phyloP scores from a whole-genome alignment of 92 coral and sea anemone genomes.

The Hydrozoanthus gracilis region DNA sequence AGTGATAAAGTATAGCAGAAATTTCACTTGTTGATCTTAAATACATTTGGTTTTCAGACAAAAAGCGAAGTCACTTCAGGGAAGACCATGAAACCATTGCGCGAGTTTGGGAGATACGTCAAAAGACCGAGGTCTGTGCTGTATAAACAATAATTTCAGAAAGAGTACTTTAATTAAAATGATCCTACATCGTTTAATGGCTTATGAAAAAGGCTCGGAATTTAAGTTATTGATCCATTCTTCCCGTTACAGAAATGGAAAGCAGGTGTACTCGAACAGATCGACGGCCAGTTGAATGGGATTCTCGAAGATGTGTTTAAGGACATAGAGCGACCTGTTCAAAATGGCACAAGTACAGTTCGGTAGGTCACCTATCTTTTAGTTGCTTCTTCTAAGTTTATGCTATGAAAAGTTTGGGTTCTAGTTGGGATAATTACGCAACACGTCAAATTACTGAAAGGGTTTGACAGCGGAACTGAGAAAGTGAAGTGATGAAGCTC shows the following conservation, averaged over 20 bases:
- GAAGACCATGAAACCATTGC: constrained; percentile 30
- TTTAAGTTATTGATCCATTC: background rate
- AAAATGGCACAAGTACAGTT: constrained; percentile 19
- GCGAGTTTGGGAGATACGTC: constrained; percentile 76
- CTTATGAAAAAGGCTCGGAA: too few relatives aligned
- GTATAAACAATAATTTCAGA: too few relatives aligned
- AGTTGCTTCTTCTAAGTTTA: too few relatives aligned
- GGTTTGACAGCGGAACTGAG: too few relatives aligned
- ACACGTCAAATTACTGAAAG: too few relatives aligned
- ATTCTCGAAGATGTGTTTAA: constrained; percentile 75
- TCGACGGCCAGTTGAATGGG: constrained; percentile 80
- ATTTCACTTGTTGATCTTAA: background rate
- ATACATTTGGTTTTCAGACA: constrained; percentile 39
- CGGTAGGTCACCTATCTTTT: constrained; percentile 2
- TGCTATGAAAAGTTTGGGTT: too few relatives aligned
- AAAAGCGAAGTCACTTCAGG: constrained; percentile 47
- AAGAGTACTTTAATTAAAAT: too few relatives aligned
- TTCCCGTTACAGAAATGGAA: constrained; percentile 70
- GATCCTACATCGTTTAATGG: background rate
- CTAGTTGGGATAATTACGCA: too few relatives aligned
- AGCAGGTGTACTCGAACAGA: constrained; percentile 75
- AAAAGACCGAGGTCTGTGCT: constrained; percentile 72
- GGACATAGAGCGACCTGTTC: constrained; percentile 61
- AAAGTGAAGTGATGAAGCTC: too few relatives aligned
- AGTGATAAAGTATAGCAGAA: background rate